Conservation (phyloP, 1,140 invertebrate species). For the Chironomus striatipennis region DNA sequence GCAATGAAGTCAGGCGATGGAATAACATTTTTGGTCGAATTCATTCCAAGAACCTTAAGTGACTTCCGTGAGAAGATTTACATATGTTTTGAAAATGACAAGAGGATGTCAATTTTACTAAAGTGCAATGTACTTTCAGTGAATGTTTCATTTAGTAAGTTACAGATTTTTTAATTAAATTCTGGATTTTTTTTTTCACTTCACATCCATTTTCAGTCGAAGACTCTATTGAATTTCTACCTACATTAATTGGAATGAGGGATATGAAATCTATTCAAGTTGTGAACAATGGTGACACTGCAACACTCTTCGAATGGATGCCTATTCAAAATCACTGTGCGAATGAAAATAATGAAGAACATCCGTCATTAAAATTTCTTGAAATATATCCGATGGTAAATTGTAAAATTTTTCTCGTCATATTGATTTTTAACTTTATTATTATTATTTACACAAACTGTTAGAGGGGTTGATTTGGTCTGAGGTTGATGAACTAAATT, state of each 20-base stretch:
- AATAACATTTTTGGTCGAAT: background rate
- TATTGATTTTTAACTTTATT: background rate
- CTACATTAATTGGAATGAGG: conserved; percentile 13
- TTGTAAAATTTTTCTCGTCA: background rate
- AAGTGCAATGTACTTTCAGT: conserved; percentile 18
- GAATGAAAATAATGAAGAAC: background rate
- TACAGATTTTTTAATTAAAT: background rate
- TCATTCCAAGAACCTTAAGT: background rate
- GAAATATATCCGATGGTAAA: conserved; percentile 11
- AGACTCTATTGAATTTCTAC: background rate
- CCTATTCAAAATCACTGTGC: background rate
- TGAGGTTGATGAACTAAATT: too few species aligned
- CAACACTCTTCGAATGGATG: background rate
- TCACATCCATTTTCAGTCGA: background rate
- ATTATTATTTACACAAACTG: too few species aligned
- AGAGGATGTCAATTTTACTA: background rate
- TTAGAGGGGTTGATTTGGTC: too few species aligned
- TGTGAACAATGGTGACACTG: background rate
- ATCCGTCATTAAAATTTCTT: background rate
- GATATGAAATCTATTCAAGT: conserved; percentile 8
- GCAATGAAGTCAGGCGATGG: background rate
- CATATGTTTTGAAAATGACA: background rate
- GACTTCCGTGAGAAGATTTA: background rate
- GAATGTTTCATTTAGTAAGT: background rate
- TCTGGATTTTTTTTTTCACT: background rate